Evolutionary conservation across 2,113 vertebrate species (phyloP), one percentile per base, ranked within the genome.

Genomic region (Heterocephalus glaber): DNA sequence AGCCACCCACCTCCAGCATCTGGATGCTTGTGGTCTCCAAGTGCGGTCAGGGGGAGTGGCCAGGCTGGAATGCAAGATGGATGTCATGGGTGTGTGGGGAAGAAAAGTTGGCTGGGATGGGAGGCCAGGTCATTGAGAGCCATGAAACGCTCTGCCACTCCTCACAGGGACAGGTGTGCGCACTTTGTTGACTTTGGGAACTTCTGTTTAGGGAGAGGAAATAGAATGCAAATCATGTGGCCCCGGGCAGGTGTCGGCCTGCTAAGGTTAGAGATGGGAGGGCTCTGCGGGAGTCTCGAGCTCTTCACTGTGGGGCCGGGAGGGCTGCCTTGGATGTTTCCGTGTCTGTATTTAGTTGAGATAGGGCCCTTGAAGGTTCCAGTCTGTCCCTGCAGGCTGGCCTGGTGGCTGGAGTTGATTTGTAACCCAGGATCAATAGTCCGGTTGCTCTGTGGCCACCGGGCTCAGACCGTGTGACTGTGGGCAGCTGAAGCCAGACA

Each of bases 101-200:
- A 44, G 54, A 47, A 63, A 60, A 65, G 22, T 0, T 61, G 63
- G 16, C 54, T 2, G 61, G 33, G n/a, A 85, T 22, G 3, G 17
- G n/a, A 61, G 49, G 77, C 16, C 38, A 35, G 74, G 83, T 26
- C 19, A 0, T 28, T 16, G 41, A 63, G 90, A 79, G 79, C 85
- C 35, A 4, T 35, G 8, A 83, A 44, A 38, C 4, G 41, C 58
- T 35, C 81, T 44, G 5, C 22, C 47, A 22, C 72, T 35, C 92
- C 81, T 86, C 70, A 60, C 44, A 90, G 30, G 4, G 35, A 35
- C 97, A 94, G 93, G 72, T 86, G 96, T 68, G 49, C 33, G 54
- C 58, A 26, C 38, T 58, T 56, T 60, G 83, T 66, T 86, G 82
- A 89, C 41, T 91, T 5, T 91, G 94, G 38, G 92, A 95, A 90